Evolutionary conservation across 2,113 vertebrate genomes (phyloP).

Genomic region (Panthera tigris): DNA sequence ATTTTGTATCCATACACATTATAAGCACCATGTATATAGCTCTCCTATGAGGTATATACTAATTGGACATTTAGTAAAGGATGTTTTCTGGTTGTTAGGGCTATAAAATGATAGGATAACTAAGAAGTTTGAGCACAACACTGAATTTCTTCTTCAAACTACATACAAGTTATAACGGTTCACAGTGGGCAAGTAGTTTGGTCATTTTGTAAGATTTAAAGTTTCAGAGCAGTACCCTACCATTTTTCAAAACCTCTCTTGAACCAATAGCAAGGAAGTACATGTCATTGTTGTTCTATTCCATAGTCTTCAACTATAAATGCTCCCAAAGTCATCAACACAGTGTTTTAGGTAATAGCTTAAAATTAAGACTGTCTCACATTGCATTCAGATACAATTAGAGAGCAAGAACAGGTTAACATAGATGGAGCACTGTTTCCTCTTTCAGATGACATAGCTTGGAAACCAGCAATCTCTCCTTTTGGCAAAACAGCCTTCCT

Average conservation of each 20-base stretch:
- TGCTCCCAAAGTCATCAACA: constrained; percentile 18
- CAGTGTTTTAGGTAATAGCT: not conserved
- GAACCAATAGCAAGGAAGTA: not conserved
- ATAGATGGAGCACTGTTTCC: not conserved
- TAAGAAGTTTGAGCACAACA: not conserved
- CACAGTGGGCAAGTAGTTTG: not conserved
- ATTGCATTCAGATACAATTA: not conserved
- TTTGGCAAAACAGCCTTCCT: constrained; percentile 32
- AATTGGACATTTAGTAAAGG: constrained; percentile 14
- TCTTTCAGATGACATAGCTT: not conserved
- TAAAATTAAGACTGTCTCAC: not conserved
- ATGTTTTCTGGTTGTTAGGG: not conserved
- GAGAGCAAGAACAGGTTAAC: constrained; percentile 31
- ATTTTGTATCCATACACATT: not conserved
- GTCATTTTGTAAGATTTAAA: not conserved
- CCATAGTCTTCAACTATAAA: constrained; percentile 33
- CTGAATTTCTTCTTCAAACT: constrained; percentile 16
- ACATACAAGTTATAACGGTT: not conserved
- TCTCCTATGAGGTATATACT: constrained; percentile 17
- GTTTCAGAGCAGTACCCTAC: not conserved
- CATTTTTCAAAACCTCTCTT: constrained; percentile 29
- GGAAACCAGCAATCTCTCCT: not conserved
- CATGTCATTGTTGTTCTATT: not conserved
- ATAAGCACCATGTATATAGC: not conserved
- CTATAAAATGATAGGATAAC: not conserved